Conservation (phyloP, 1,140 invertebrate genomes). For the Drosophila setifemur region DNA sequence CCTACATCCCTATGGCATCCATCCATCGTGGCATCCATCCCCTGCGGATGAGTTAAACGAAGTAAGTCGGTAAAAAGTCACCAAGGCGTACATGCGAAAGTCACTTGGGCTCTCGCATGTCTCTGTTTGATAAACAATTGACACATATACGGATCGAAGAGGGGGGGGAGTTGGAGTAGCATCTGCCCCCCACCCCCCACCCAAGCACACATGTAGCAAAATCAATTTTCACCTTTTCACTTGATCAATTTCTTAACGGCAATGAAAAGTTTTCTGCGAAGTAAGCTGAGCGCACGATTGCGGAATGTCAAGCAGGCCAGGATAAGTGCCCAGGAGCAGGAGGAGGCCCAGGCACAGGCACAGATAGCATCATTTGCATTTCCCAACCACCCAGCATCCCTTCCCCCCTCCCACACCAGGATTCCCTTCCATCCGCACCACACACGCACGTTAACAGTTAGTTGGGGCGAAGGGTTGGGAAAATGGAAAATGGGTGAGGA, state of each 20-base stretch:
- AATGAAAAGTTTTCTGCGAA: constrained; percentile 73
- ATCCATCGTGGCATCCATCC: no score
- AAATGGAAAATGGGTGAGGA: neutral
- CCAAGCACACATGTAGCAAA: constrained; percentile 73
- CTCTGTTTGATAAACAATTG: constrained; percentile 73
- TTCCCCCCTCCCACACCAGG: no score
- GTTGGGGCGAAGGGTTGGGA: constrained; percentile 16
- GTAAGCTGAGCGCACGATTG: constrained; percentile 46
- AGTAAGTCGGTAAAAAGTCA: constrained; percentile 68
- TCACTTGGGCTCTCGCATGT: constrained; percentile 43
- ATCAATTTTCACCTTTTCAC: constrained; percentile 81
- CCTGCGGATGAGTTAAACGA: constrained; percentile 55
- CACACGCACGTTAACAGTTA: constrained; percentile 71
- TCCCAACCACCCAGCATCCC: constrained; percentile 34
- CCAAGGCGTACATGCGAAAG: constrained; percentile 46
- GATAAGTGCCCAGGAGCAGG: neutral
- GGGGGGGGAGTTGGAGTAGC: neutral
- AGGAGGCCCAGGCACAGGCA: constrained; percentile 30
- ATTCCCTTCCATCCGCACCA: constrained; percentile 2
- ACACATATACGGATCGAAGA: constrained; percentile 33
- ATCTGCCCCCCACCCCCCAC: no score
- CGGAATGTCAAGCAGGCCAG: constrained; percentile 63
- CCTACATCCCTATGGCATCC: neutral
- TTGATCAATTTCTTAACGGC: constrained; percentile 80
- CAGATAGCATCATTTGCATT: constrained; percentile 78